Percentiles rank a stretch among this genome's conserved stretches.
Conservation (phyloP, 2,797 vertebrate genomes). For the Lacerta bilineata region DNA sequence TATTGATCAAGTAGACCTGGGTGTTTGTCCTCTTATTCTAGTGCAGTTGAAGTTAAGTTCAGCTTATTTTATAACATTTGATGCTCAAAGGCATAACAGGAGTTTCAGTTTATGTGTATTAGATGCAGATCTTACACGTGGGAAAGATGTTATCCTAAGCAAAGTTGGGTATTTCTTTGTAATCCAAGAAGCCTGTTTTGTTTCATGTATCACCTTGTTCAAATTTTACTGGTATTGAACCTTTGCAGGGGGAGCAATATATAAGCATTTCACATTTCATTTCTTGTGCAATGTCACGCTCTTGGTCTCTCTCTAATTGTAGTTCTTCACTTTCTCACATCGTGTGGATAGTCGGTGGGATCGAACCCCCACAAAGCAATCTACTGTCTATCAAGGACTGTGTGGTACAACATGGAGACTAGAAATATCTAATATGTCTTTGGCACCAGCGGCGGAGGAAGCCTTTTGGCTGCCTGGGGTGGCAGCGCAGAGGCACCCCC, state of each 20-base stretch:
- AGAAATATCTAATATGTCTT: conserved; percentile 71
- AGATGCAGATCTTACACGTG: not conserved
- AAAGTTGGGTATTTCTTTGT: not conserved
- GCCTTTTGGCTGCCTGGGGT: too few species aligned
- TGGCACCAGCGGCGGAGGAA: conserved; percentile 34
- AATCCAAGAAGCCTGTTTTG: not conserved
- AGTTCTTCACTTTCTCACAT: not conserved
- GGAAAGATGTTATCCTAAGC: not conserved
- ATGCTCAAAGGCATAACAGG: not conserved
- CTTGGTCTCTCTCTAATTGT: not conserved
- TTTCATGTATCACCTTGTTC: not conserved
- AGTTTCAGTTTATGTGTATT: not conserved
- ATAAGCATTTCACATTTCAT: not conserved
- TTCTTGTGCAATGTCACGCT: not conserved
- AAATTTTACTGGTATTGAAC: not conserved
- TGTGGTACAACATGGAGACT: conserved; percentile 70
- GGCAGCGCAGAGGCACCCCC: too few species aligned
- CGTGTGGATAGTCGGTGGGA: not conserved
- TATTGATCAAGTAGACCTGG: too few species aligned
- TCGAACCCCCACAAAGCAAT: not conserved
- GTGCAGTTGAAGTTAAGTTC: not conserved
- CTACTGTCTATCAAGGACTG: conserved; percentile 64
- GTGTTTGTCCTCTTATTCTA: too few species aligned
- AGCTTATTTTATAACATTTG: not conserved
- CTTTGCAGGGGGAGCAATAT: not conserved